Percentiles rank a stretch among this genome's conserved stretches.
Evolutionary conservation across 2,888 invertebrate species (phyloP).

Genomic region (Fragum sueziense): DNA sequence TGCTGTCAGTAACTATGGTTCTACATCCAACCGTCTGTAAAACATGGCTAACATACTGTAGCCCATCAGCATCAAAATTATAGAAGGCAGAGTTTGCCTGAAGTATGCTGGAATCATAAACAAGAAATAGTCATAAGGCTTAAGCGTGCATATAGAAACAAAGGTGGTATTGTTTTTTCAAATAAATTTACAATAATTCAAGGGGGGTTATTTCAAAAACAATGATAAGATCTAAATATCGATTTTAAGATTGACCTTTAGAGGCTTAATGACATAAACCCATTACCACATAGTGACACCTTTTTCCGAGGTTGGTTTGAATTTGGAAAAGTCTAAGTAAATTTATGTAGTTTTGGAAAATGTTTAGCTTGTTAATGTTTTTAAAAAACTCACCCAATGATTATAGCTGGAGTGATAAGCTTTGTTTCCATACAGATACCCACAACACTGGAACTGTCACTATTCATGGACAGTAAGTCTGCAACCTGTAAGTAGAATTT

Average conservation of each 20-base stretch:
- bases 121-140: background rate
- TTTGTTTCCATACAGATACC: slow-evolving; percentile 58
- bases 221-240: background rate
- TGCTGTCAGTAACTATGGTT: slow-evolving; percentile 52
- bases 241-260: background rate
- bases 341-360: background rate
- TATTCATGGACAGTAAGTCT: slow-evolving; percentile 20
- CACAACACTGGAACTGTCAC: slow-evolving; percentile 51
- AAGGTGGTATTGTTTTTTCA: background rate
- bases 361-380: background rate
- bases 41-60: slow-evolving; percentile 53
- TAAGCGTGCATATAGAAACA: background rate
- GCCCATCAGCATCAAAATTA: slow-evolving; percentile 55
- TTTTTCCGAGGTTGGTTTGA: background rate
- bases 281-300: background rate
- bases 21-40: slow-evolving; percentile 46
- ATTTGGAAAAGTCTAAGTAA: background rate
- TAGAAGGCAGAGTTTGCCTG: slow-evolving; percentile 55
- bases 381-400: slow-evolving; percentile 60
- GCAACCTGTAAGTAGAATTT: background rate
- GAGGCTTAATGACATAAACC: background rate
- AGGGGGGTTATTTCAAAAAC: background rate
- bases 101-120: slow-evolving; percentile 50
- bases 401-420: slow-evolving; percentile 57
- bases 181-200: background rate